phyloP scores from a whole-genome alignment of 2,113 vertebrate genomes.

The Charina bottae region DNA sequence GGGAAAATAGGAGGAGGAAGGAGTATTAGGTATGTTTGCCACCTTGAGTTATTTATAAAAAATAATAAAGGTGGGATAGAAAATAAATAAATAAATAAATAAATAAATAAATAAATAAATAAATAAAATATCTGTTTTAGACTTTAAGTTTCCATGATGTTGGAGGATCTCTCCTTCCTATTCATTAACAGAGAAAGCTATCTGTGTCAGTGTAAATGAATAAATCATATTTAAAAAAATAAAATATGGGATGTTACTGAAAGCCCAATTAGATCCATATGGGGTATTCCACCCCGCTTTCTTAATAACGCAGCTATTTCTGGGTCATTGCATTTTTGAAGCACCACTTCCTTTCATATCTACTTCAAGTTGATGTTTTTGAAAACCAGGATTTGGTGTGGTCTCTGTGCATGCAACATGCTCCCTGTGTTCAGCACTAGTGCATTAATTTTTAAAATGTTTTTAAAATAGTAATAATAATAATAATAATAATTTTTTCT shows the following conservation, averaged over 20 bases:
- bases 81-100: too few relatives aligned
- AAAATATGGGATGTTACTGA: not conserved
- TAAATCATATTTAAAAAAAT: not conserved
- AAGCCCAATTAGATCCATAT: not conserved
- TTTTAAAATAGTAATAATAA: not conserved
- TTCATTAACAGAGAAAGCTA: not conserved
- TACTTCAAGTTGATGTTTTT: not conserved
- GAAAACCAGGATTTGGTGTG: not conserved
- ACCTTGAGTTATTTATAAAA: too few relatives aligned
- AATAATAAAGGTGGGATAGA: too few relatives aligned
- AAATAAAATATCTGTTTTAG: not conserved
- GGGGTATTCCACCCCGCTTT: not conserved
- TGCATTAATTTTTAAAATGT: not conserved
- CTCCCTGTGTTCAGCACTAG: not conserved
- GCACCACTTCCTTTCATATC: not conserved
- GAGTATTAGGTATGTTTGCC: too few relatives aligned
- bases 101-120: too few relatives aligned
- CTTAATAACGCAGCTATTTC: not conserved
- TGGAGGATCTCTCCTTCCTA: not conserved
- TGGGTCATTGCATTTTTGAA: not conserved
- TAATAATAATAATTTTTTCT: not conserved
- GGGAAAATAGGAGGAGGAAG: too few relatives aligned
- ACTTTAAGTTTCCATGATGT: not conserved
- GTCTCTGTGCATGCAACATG: not conserved
- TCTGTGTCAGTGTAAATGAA: not conserved